Evolutionary conservation across 2,888 invertebrate species (phyloP), one percentile per base, ranked within the genome.

Genomic region (Nineta flava): DNA sequence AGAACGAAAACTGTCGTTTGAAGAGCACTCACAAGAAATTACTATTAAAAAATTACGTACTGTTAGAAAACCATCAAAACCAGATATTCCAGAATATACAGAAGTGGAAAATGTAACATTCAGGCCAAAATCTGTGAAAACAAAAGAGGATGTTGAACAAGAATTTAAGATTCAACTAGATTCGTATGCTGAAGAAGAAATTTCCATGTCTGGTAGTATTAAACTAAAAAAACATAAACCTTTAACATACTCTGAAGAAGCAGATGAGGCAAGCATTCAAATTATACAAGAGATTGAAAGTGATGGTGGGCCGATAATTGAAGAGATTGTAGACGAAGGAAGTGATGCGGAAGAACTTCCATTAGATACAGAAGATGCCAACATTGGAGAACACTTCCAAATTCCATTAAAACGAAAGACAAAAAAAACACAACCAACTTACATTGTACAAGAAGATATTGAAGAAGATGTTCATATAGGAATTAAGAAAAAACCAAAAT

Each of bases 121-220:
- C 66, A 77, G 83, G 57, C 84, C 87, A 10, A 81, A 79, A 65
- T 66, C 71, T 5, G 82, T 79, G 1, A 86, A 82, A 69, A 84
- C 83, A 0, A 85, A 84, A 65, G 87, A 88, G 71, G 85, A 87
- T 58, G 85, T 90, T 12, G 88, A 90, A 61, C 90, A 90, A 69
- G 90, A 90, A 67, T 90, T 90, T 62, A 87, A 83, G 65, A 87
- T 90, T 55, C 83, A 84, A 10, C 67, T 88, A 53, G 84, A 88
- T 65, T 83, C 85, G 0, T 88, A 88, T 62, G 87, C 86, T 38
- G 88, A 87, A 68, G 88, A 88, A 71, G 87, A 88, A 68, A 83
- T 88, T 56, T 85, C 86, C 9, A 83, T 88, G 81, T 81, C 84
- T 3, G 84, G 86, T 51, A 87, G 85, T 66, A 81, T 88, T 1